phyloP scores from a whole-genome alignment of 2,113 vertebrate genomes.

The Hypomesus transpacificus region DNA sequence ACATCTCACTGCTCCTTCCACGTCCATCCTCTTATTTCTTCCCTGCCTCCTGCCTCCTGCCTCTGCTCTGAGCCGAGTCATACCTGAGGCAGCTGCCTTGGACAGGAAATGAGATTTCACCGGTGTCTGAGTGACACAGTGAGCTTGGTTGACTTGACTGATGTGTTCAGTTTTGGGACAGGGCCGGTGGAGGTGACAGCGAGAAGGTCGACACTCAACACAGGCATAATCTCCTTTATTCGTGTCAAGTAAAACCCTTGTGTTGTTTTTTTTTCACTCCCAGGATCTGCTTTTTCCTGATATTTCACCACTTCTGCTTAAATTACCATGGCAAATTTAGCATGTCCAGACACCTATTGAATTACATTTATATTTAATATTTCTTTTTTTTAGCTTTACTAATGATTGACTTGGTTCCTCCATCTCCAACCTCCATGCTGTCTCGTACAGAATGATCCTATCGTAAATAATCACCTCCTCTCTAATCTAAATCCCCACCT shows the following conservation, averaged over 20 bases:
- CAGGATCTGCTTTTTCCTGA: too few relatives aligned
- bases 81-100: slow-evolving; percentile 1
- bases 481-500: neutral
- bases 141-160: neutral
- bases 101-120: neutral
- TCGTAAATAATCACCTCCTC: neutral
- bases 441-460: too few relatives aligned
- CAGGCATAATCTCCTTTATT: neutral
- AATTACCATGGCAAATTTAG: too few relatives aligned
- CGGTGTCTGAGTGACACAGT: neutral
- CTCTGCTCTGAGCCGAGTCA: neutral
- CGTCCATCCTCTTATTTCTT: slow-evolving; percentile 7
- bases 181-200: neutral
- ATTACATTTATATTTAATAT: too few relatives aligned
- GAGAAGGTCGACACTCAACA: neutral
- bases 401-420: too few relatives aligned
- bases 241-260: neutral
- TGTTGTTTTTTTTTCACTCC: too few relatives aligned
- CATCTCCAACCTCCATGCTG: too few relatives aligned
- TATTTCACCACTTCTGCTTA: too few relatives aligned
- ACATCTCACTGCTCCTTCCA: neutral
- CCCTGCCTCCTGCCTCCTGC: neutral
- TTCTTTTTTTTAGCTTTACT: too few relatives aligned
- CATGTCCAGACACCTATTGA: too few relatives aligned
- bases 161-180: neutral